Evolutionary conservation across 2,888 invertebrate genomes (phyloP), one percentile per base, ranked within the genome.

Genomic region (Pyrocoelia pectoralis): DNA sequence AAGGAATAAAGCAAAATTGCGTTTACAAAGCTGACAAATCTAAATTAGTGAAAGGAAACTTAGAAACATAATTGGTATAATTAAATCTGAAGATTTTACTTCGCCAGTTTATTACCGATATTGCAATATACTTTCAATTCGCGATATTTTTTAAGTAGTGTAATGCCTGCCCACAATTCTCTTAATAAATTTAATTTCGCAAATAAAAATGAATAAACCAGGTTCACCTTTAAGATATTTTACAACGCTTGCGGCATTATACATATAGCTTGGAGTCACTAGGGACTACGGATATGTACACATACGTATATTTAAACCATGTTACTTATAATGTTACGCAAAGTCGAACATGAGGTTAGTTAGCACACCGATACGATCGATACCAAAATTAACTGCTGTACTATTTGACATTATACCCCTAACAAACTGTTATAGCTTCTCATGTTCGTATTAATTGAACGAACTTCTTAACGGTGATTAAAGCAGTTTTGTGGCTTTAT

Each of bases 391-490:
- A 46, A 46, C 46, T 46, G 15, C 46, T 46, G 18, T 18, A 46
- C 46, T 18, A 46, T 46, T 46, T 46, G 46, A 46, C 46, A 46
- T 46, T 46, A 46, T 17, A 46, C 46, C 46, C 46, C 17, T 46
- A 46, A 46, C 46, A 46, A 46, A 46, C 46, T 13, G 43, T 17
- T 46, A 46, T 46, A 46, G 17, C 46, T 46, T 46, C 46, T 46
- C 46, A 18, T 46, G 46, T 46, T 46, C 46, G 17, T 46, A 46
- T 46, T 46, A 46, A 46, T 46, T 46, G 46, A 17, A 46, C 17
- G 17, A 46, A 46, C 46, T 46, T 46, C 46, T 46, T 46, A 46
- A 46, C 4, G 15, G 46, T 17, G 18, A 46, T 46, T 46, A 46
- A 46, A 46, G n/a, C 46, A 10, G 17, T 46, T 46, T 17, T 46